Evolutionary conservation across 2,113 vertebrate species (phyloP).

Genomic region (Centropristis striata): DNA sequence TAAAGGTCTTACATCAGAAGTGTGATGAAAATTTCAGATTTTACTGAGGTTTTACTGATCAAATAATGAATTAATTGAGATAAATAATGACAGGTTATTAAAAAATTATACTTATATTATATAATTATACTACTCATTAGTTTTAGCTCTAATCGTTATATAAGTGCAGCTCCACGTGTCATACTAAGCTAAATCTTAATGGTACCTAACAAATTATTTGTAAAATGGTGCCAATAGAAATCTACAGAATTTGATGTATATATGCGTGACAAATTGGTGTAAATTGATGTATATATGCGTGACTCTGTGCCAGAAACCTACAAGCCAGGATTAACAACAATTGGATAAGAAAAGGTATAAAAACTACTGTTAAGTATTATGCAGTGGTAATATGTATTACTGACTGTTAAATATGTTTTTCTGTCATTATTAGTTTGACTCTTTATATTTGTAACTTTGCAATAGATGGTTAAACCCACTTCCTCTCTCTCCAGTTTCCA

Average conservation of each 20-base stretch:
- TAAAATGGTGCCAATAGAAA: not conserved
- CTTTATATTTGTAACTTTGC: accelerated
- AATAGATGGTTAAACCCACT: too few species aligned
- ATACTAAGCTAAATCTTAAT: not conserved
- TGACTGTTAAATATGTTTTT: not conserved
- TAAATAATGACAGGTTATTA: not conserved
- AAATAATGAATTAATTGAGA: not conserved
- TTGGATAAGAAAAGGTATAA: not conserved
- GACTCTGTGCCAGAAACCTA: not conserved
- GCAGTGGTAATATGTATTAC: not conserved
- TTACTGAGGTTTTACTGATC: not conserved
- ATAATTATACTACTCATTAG: not conserved
- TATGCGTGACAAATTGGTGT: too few species aligned
- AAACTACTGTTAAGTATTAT: not conserved
- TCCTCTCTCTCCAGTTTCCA: too few species aligned
- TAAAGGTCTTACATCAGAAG: not conserved
- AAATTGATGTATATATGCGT: too few species aligned
- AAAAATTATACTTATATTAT: not conserved
- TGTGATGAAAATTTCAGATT: too few species aligned
- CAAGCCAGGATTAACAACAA: not conserved
- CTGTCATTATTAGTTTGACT: too few species aligned
- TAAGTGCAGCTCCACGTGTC: not conserved
- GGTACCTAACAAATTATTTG: not conserved
- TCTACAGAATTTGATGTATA: not conserved
- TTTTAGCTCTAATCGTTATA: not conserved